Evolutionary conservation across 1,140 invertebrate species (phyloP), one percentile per base, ranked within the genome.

Genomic region (Scylla paramamosain): DNA sequence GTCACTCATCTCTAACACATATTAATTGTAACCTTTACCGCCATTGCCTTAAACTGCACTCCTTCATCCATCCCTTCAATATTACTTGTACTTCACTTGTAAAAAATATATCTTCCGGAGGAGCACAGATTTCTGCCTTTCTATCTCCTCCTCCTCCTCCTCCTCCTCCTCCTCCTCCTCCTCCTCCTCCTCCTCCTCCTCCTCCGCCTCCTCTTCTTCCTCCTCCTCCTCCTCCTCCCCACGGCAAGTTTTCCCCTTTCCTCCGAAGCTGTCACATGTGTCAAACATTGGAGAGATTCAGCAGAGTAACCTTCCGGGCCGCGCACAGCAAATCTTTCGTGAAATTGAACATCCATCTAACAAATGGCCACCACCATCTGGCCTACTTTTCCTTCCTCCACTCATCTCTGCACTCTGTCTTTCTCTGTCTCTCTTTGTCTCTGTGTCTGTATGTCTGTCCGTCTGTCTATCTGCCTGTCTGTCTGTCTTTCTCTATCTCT

Each of bases 311-410:
- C 67, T 77, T 77, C 67, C 67, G 67, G 20, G 12, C 67, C 67
- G 39, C 12, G 67, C 31, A 48, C 89, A 59, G 48, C 89, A 91
- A 52, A 91, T 91, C 90, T 91, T 39, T 91, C 90, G 52, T 91
- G 90, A 91, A 91, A 91, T 91, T 91, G 52, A 52, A 77, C 90
- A 91, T 91, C 90, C 59, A 91, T 32, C 52, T 77, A 67, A 91
- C 52, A 91, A 91, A 91, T 91, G 90, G 59, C 59, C 20, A 32
- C 29, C 52, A 32, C 31, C 52, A 77, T 52, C 90, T 91, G 90
- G 28, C 12, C n/a, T 29, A n/a, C 16, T 39, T 48, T 89, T 14
- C 52, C 29, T 3, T 39, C 29, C 90, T n/a, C 52, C 25, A 12
- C 48, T 29, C 48, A 29, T 28, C 89, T 31, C 89, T 12, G 10